Conservation (phyloP, 2,797 vertebrate genomes). For the Acanthurus lineatus region DNA sequence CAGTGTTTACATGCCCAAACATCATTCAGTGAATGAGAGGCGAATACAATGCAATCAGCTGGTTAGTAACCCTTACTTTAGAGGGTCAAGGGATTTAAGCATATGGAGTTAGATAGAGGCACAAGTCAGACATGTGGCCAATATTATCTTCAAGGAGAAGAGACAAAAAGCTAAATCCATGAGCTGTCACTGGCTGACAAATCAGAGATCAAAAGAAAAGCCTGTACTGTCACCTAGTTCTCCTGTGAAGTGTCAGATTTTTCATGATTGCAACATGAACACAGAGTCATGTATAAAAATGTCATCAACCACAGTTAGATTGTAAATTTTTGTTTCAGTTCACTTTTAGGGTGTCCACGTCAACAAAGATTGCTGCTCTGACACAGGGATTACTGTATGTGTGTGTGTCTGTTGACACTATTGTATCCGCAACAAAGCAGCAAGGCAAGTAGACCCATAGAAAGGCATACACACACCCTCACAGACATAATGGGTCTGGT, state of each 20-base stretch:
- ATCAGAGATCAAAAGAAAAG: no score
- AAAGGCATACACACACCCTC: slow-evolving; percentile 16
- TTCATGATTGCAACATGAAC: background rate
- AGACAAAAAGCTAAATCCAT: no score
- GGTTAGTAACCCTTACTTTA: background rate
- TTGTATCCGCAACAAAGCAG: slow-evolving; percentile 1
- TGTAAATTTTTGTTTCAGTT: background rate
- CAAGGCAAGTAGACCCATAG: background rate
- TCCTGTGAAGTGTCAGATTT: background rate
- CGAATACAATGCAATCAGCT: slow-evolving; percentile 15
- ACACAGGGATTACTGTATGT: background rate
- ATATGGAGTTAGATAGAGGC: slow-evolving; percentile 6
- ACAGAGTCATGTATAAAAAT: background rate
- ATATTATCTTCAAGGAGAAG: no score
- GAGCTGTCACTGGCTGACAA: no score
- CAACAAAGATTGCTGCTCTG: background rate
- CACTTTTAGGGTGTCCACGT: background rate
- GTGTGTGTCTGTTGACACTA: background rate
- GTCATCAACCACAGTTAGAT: background rate
- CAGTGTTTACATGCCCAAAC: background rate
- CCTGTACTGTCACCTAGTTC: no score
- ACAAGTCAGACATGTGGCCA: background rate
- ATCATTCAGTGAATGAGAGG: background rate
- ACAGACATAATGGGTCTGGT: slow-evolving; percentile 12
- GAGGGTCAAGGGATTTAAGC: background rate